Evolutionary conservation across 2,113 vertebrate species (phyloP).

Genomic region (Lophotis ruficrista): DNA sequence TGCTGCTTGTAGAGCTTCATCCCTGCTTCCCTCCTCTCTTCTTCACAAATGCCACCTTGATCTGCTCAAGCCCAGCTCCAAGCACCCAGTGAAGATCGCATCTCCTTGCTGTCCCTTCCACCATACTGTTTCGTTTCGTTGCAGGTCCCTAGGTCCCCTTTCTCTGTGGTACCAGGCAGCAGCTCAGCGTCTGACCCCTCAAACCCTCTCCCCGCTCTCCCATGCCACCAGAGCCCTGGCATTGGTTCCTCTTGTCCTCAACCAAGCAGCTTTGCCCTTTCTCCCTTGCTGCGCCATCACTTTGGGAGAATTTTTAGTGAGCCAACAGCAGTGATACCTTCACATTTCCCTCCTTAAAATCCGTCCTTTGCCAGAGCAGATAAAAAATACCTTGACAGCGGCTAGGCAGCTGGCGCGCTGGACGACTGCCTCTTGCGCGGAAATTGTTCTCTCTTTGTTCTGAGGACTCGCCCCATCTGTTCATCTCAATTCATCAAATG

Average conservation of each 20-base stretch:
- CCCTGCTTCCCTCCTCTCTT: not conserved
- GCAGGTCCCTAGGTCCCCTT: not conserved
- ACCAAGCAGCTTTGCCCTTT: not conserved
- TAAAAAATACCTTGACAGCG: not conserved
- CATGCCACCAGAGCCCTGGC: not conserved
- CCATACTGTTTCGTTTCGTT: rapidly evolving
- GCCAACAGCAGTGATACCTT: not conserved
- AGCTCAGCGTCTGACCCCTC: not conserved
- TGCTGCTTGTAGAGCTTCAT: not conserved
- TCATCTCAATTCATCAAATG: not conserved
- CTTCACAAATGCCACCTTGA: not conserved
- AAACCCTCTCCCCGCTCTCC: not conserved
- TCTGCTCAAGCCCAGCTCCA: not conserved
- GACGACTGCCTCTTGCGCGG: not conserved
- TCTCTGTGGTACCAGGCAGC: not conserved
- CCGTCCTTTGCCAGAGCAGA: not conserved
- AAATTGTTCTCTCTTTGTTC: not conserved
- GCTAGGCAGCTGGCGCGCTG: not conserved
- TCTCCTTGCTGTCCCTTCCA: not conserved
- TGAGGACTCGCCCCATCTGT: not conserved
- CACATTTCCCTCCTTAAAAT: not conserved
- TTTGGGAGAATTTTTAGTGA: not conserved
- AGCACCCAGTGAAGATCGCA: not conserved
- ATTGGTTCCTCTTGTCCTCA: not conserved
- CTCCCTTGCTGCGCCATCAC: not conserved